Conservation (phyloP, 1,140 invertebrate genomes). For the Aphelenchoides besseyi region DNA sequence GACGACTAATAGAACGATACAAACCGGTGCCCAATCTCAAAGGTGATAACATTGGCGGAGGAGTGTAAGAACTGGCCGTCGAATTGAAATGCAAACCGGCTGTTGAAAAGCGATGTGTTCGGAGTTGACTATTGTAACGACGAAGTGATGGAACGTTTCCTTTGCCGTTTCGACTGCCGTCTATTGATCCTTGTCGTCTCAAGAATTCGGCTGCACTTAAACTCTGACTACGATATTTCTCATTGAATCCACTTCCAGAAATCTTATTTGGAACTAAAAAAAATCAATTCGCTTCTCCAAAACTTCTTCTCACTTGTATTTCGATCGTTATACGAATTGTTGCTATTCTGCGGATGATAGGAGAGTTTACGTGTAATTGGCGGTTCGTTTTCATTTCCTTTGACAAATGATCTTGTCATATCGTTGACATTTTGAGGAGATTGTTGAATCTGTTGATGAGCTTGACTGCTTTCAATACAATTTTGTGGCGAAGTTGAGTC, state of each 20-base stretch:
- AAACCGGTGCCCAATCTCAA: neutral
- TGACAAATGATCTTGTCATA: too few relatives aligned
- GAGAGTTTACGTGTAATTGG: neutral
- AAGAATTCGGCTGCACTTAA: conserved; percentile 11
- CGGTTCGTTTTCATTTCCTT: neutral
- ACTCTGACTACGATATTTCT: conserved; percentile 2
- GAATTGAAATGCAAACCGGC: neutral
- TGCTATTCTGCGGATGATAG: neutral
- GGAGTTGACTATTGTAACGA: neutral
- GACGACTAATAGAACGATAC: neutral
- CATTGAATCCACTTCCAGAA: neutral
- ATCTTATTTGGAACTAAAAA: too few relatives aligned
- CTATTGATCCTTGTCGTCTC: neutral
- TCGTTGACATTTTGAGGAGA: too few relatives aligned
- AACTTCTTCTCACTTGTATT: too few relatives aligned
- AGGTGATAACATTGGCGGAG: neutral
- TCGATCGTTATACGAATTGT: too few relatives aligned
- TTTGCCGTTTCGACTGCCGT: neutral
- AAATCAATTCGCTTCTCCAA: too few relatives aligned
- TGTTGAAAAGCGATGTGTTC: neutral
- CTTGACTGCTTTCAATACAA: too few relatives aligned
- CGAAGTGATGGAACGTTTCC: neutral
- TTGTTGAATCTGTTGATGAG: too few relatives aligned
- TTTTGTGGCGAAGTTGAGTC: conserved; percentile 1
- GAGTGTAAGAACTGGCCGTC: neutral